A percentile compares a stretch with the other conserved stretches of the same genome.
Conservation (phyloP, 2,888 invertebrate genomes). For the Pasiphila rectangulata region DNA sequence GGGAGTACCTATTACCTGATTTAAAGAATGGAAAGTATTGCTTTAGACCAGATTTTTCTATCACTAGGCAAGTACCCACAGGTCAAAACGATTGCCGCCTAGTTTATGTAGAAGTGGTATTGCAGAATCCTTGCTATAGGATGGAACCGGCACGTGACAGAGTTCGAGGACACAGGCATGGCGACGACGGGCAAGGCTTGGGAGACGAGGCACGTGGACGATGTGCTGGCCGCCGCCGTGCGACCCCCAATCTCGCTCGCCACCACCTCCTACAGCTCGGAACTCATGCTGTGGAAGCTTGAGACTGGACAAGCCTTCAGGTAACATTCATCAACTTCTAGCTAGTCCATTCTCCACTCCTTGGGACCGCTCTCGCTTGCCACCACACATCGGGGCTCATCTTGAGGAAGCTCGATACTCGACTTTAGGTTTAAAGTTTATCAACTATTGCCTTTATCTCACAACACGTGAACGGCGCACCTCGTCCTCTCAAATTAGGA, state of each 20-base stretch:
- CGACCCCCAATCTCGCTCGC: slow-evolving; percentile 85
- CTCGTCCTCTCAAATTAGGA: too few relatives aligned
- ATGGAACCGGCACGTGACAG: slow-evolving; percentile 88
- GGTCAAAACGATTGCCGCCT: too few relatives aligned
- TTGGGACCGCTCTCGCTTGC: too few relatives aligned
- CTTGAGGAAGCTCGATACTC: too few relatives aligned
- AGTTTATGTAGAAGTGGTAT: too few relatives aligned
- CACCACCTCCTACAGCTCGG: slow-evolving; percentile 89
- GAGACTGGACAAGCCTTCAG: slow-evolving; percentile 90
- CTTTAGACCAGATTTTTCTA: too few relatives aligned
- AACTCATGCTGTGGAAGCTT: slow-evolving; percentile 89
- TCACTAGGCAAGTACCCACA: too few relatives aligned
- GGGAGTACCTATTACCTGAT: neutral
- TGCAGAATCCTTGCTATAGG: slow-evolving; percentile 87
- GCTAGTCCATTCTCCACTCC: neutral
- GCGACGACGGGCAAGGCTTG: slow-evolving; percentile 83
- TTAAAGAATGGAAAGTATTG: too few relatives aligned
- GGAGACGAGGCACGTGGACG: slow-evolving; percentile 86
- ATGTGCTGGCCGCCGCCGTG: slow-evolving; percentile 86
- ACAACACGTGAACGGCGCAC: too few relatives aligned
- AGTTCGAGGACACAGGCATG: slow-evolving; percentile 79
- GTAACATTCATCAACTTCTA: slow-evolving; percentile 30
- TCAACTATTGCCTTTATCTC: too few relatives aligned
- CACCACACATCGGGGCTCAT: too few relatives aligned
- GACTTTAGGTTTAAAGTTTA: too few relatives aligned